A percentile compares a stretch with the other conserved stretches of the same genome.
Conservation (phyloP, 2,797 vertebrate genomes). For the Dromococcyx pavoninus region DNA sequence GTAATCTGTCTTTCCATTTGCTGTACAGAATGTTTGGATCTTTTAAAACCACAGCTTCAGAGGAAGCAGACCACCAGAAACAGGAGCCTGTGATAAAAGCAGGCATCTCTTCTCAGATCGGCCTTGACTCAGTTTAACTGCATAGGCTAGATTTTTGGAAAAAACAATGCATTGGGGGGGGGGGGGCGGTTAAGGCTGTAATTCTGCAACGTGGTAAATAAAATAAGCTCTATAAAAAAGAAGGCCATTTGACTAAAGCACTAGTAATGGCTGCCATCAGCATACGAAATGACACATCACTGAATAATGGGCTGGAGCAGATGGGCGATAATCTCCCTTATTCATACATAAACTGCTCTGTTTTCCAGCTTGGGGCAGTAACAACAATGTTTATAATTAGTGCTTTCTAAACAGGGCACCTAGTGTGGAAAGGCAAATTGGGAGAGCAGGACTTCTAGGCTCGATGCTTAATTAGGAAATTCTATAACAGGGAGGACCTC, state of each 20-base stretch:
- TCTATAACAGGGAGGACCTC: conserved; percentile 10
- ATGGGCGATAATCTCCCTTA: conserved; percentile 76
- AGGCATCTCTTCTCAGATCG: not conserved
- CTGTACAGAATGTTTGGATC: not conserved
- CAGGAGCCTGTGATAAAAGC: not conserved
- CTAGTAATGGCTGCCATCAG: conserved; percentile 64
- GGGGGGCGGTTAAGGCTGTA: not conserved
- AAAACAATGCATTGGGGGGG: not conserved
- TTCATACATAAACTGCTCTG: conserved; percentile 73
- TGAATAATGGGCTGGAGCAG: conserved; percentile 77
- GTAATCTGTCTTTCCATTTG: not conserved
- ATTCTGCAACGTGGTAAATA: conserved; percentile 48
- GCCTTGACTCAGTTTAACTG: conserved; percentile 56
- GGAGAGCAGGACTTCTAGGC: conserved; percentile 37
- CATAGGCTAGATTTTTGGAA: not conserved
- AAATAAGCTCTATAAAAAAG: conserved; percentile 37
- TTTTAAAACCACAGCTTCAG: not conserved
- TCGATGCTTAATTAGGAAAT: conserved; percentile 70
- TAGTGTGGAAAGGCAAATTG: conserved; percentile 68
- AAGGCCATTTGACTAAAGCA: conserved; percentile 53
- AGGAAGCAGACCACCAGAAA: not conserved
- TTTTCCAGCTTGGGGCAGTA: conserved; percentile 80
- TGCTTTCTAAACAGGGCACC: conserved; percentile 54
- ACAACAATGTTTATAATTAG: conserved; percentile 75
- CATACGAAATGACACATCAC: conserved; percentile 69